Percentiles rank a stretch among this genome's conserved stretches.
These are phyloP conservation scores for Drosophila robusta DNA, from an alignment of 2,888 invertebrate genomes.

Conservation along the genomic window DNA sequence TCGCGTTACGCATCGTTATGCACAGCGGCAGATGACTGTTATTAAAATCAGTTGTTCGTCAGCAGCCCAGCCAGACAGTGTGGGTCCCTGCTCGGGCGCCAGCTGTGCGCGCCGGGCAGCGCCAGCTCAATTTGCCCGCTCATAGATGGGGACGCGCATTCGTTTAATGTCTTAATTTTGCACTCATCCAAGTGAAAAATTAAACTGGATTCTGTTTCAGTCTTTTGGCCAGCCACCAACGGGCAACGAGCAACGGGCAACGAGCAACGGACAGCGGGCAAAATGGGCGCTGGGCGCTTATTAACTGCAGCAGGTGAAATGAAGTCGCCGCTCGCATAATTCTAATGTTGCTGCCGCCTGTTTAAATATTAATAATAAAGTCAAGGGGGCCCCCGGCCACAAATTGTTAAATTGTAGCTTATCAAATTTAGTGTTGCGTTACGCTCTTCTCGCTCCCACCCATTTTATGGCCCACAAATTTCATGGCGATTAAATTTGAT, in stretches of 20 bases:
- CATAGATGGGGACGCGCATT: conserved; percentile 62
- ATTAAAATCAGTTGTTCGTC: conserved; percentile 82
- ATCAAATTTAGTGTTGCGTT: conserved; percentile 72
- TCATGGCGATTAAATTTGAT: conserved; percentile 82
- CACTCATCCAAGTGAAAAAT: conserved; percentile 85
- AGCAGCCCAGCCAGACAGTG: conserved; percentile 39
- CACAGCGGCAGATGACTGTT: conserved; percentile 81
- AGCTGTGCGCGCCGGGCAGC: conserved; percentile 53
- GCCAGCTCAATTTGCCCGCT: conserved; percentile 44
- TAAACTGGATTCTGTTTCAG: conserved; percentile 78
- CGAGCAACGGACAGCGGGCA: too few relatives aligned
- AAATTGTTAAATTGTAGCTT: conserved; percentile 82
- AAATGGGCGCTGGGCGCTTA: conserved; percentile 42
- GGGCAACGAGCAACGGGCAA: too few relatives aligned
- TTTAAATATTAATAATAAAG: conserved; percentile 81
- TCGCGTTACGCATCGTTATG: conserved; percentile 83
- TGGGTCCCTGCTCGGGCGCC: conserved; percentile 44
- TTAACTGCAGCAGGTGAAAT: conserved; percentile 78
- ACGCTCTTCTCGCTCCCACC: conserved; percentile 42
- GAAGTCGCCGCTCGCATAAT: conserved; percentile 56
- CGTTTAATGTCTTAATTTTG: conserved; percentile 85
- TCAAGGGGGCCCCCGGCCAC: conserved; percentile 49
- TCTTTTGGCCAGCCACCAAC: conserved; percentile 42
- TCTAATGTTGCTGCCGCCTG: conserved; percentile 63
- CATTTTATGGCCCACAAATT: conserved; percentile 79